Base-by-base conservation (phyloP, 2,113 vertebrate species). In the Eptesicus fuscus region DNA sequence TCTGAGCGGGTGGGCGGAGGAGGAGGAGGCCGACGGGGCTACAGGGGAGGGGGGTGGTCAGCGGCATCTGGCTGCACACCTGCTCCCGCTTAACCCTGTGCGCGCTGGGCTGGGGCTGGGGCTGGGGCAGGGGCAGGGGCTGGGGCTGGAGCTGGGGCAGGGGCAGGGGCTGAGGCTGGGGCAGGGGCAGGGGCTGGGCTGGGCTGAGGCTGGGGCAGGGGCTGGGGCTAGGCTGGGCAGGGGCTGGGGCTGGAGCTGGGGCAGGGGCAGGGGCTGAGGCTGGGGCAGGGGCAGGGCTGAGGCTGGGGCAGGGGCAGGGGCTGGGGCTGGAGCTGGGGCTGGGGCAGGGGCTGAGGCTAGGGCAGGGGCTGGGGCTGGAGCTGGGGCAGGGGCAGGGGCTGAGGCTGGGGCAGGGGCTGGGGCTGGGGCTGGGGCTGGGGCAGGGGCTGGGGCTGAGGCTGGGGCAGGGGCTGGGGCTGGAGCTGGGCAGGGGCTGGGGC, bases 61-160 rank as follows among this genome's bases (percentile, higher is more conserved):
- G 93, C 93, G 61, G 97, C 97, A 96, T 96, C 97, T 97, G 97
- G 97, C 96, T 87, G 44, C 97, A 97, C 97, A 97, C 97, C 97
- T 97, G 97, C 97, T 96, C 90, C 95, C 14, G 85, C 92, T 97
- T 97, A 97, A 97, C 97, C 97, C 97, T 90, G 92, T 92, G 63
- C 95, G 42, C 35, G 95, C 96, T 37, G 61, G 1, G 71, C 83
- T 1, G 51, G 23, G 25, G 59, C 25, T 9, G 56, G 56, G 56
- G 7, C 56, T 0, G 56, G 22, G 20, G 56, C 18, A 2, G 51
- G 20, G 53, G 20, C 53, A 9, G 53, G 8, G 53, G 22, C 20
- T n/a, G n/a, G 0, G 47, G 47, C n/a, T n/a, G n/a, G n/a, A 12
- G 47, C 47, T 13, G 47, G 47, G 47, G 47, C 47, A 37, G 47